Evolutionary conservation across 2,113 vertebrate genomes (phyloP), one percentile per base, ranked within the genome.

Genomic region (Takifugu flavidus): DNA sequence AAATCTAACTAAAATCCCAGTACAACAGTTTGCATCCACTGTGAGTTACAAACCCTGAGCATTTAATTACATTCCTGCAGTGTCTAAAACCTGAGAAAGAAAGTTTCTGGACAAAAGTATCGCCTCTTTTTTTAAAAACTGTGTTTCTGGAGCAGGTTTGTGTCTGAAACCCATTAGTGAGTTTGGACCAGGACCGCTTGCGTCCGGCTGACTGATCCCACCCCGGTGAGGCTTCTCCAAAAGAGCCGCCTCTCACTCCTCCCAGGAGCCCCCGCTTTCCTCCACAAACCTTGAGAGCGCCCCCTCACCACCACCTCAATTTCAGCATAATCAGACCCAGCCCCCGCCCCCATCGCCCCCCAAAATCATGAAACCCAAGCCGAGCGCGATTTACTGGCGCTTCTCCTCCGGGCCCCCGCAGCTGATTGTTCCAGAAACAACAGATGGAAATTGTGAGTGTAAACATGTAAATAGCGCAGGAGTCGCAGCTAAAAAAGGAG

Each of bases 361-460:
- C 79, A 75, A 85, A 91, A 90, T 89, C 87, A 90, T 81, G 84
- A 81, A 91, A 89, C 83, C 81, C 82, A 88, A 90, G 88, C 86
- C 89, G 77, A 88, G 84, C 76, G 65, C 77, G 55, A 89, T 82
- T 83, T 82, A 78, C 80, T 84, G 75, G 75, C 59, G 29, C 80
- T 72, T 75, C 77, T 88, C 79, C 79, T 64, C 72, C 42, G 83
- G 83, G 82, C 77, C 79, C 67, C 70, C 1, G 72, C 67, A 60
- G 80, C 86, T 90, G 91, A 91, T 90, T 91, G 86, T 88, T 91
- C 87, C 87, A 89, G 86, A 88, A 89, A 91, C 89, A 89, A 88
- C 88, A 89, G 84, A 91, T 91, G 91, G 89, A 90, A 91, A 91
- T 86, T 89, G 80, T 91, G 86, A 91, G 81, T 54, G 79, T 89